Percentiles rank a stretch among this genome's conserved stretches.
These are phyloP conservation scores for Centruroides sculpturatus DNA, from an alignment of 1,140 invertebrate genomes.

Conservation along the genomic window DNA sequence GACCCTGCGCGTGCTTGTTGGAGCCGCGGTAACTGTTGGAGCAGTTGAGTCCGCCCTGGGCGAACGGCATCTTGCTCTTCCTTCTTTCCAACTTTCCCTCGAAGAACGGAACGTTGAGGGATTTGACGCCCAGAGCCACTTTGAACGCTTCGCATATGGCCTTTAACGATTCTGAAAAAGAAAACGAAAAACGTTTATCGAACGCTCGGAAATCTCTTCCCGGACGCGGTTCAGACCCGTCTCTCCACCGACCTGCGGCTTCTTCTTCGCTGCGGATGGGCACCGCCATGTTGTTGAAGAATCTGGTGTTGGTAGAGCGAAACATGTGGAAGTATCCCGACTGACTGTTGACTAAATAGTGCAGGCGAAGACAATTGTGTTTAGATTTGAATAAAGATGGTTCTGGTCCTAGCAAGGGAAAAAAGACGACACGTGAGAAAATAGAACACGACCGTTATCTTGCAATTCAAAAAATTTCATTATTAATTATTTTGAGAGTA, in stretches of 20 bases:
- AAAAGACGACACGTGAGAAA: not conserved
- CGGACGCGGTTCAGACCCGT: too few relatives aligned
- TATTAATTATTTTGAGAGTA: too few relatives aligned
- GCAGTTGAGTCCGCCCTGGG: constrained; percentile 29
- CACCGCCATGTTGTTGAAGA: constrained; percentile 93
- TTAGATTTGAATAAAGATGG: constrained; percentile 33
- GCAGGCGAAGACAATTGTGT: constrained; percentile 60
- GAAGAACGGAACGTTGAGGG: constrained; percentile 24
- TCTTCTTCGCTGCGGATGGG: constrained; percentile 78
- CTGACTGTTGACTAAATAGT: constrained; percentile 57
- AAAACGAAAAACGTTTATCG: not conserved
- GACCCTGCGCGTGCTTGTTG: constrained; percentile 20
- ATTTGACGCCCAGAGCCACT: constrained; percentile 55
- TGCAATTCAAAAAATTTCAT: too few relatives aligned
- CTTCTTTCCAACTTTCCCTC: constrained; percentile 49
- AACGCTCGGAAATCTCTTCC: too few relatives aligned
- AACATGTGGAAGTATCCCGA: constrained; percentile 82
- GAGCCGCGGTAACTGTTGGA: constrained; percentile 11
- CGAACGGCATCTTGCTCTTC: constrained; percentile 50
- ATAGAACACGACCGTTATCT: too few relatives aligned
- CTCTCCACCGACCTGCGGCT: constrained; percentile 47
- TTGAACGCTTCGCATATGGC: constrained; percentile 73
- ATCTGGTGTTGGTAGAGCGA: constrained; percentile 62
- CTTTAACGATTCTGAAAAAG: constrained; percentile 57
- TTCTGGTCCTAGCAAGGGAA: constrained; percentile 22